Base-by-base conservation (phyloP, 2,888 invertebrate species). In the Mesorhabditis belari region DNA sequence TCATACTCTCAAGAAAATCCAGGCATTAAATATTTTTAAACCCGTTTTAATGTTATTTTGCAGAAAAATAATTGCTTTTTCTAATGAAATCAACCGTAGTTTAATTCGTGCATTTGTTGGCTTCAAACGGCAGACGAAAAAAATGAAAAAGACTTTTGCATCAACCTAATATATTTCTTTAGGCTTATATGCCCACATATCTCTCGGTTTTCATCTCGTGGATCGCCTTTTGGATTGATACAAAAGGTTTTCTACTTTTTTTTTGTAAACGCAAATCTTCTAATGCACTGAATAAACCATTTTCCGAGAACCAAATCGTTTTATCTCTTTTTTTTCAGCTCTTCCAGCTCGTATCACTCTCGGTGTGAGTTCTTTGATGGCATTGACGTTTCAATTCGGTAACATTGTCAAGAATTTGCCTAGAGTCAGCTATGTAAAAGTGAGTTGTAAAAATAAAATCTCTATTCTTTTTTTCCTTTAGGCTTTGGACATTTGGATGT, bases 171-270 rank as follows among this genome's bases (percentile, higher is more conserved):
- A 51, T 12, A 1, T 1, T 35, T 17, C 56, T 64, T 61, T 55
- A 77, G 76, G 80, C 80, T 5, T 80, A 79, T 54, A 73, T 80
- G 74, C 80, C 80, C 17, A 81, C 80, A 12, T 80, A 79, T 61
- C 61, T 79, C 4, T 76, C 79, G 3, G 80, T 80, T 12, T 80
- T 81, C 61, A 80, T 80, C 29, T 74, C 75, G 0, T 81, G 81
- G 80, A 81, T 80, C 44, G 77, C 80, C 1, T 80, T 80, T 59
- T 81, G 80, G 81, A 79, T 80, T 50, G 81, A 80, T 57, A 80
- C 79, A 3, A 76, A 77, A 57, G 77, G 77, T 24, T 35, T 9
- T 25, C n/a, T 19, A 6, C 12, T 21, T 2, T n/a, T n/a, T n/a
- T n/a, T n/a, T n/a, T n/a, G n/a, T n/a, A n/a, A n/a, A n/a, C n/a